Conservation (phyloP, 1,140 invertebrate genomes). For the Kradibia gibbosae region DNA sequence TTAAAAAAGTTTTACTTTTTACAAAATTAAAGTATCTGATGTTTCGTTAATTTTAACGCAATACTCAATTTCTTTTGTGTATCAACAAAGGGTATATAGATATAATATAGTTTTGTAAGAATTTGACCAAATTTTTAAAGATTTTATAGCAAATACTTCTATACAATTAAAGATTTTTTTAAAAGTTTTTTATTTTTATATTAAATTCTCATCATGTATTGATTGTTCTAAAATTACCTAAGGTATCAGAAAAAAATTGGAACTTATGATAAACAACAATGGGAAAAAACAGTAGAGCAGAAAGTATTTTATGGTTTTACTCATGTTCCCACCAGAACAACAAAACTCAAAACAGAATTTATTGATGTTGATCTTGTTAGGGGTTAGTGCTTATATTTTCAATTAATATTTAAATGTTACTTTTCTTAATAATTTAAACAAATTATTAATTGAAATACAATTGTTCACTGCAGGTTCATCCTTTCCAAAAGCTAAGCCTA, state of each 20-base stretch:
- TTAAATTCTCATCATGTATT: too few relatives aligned
- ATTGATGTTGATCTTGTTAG: conserved; percentile 96
- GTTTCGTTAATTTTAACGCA: too few relatives aligned
- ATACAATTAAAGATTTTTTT: too few relatives aligned
- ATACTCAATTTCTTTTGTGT: too few relatives aligned
- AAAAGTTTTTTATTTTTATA: too few relatives aligned
- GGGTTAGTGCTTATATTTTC: conserved; percentile 60
- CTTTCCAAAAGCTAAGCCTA: conserved; percentile 94
- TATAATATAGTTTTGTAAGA: too few relatives aligned
- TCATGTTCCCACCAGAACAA: conserved; percentile 88
- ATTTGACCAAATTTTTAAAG: too few relatives aligned
- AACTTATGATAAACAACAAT: conserved; percentile 96
- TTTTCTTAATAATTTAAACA: conserved; percentile 33
- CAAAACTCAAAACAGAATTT: conserved; percentile 91
- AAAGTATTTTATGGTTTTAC: conserved; percentile 88
- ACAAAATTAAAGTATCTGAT: background rate
- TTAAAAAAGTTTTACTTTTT: background rate
- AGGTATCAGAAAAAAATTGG: conserved; percentile 96
- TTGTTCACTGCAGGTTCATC: conserved; percentile 83
- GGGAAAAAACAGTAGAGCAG: conserved; percentile 95
- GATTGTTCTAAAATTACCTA: conserved; percentile 31
- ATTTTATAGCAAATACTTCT: too few relatives aligned
- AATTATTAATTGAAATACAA: background rate
- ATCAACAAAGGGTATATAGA: too few relatives aligned
- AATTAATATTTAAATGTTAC: conserved; percentile 30